These are phyloP conservation scores for Pseudomugil gertrudae DNA, from an alignment of 2,797 vertebrate species.

Conservation along the genomic window DNA sequence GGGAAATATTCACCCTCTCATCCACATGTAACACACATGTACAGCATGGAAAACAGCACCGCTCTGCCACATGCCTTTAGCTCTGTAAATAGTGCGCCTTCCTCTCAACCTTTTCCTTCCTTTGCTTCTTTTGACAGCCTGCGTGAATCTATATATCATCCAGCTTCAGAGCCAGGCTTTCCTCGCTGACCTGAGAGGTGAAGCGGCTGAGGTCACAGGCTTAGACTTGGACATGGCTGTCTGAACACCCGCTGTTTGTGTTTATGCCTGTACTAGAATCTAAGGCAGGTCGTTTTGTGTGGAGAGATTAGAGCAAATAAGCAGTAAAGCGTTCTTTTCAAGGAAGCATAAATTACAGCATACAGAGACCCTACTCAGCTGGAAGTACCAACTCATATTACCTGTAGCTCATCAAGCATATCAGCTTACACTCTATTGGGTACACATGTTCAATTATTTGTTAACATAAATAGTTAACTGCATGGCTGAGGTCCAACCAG, in stretches of 20 bases:
- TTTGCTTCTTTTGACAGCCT: constrained; percentile 45
- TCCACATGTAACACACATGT: constrained; percentile 6
- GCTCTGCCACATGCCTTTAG: constrained; percentile 46
- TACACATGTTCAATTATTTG: too few relatives aligned
- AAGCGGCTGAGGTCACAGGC: constrained; percentile 40
- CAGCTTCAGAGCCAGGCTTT: constrained; percentile 1
- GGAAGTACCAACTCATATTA: not conserved
- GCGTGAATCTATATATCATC: constrained; percentile 59
- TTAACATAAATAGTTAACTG: too few relatives aligned
- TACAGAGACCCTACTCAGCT: not conserved
- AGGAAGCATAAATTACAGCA: not conserved
- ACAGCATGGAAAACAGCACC: constrained; percentile 21
- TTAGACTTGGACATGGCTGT: constrained; percentile 2
- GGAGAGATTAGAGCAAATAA: constrained; percentile 8
- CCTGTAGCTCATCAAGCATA: not conserved
- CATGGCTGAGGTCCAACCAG: too few relatives aligned
- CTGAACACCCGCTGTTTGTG: not conserved
- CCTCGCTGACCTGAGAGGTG: constrained; percentile 41
- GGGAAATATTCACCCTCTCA: constrained; percentile 11
- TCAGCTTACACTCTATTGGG: not conserved
- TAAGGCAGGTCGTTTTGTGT: not conserved
- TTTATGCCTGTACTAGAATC: not conserved
- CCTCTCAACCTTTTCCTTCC: constrained; percentile 50
- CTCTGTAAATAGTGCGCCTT: constrained; percentile 61
- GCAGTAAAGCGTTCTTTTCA: not conserved